Evolutionary conservation across 2,888 invertebrate genomes (phyloP), one percentile per base, ranked within the genome.

Genomic region (Caenorhabditis sp.): DNA sequence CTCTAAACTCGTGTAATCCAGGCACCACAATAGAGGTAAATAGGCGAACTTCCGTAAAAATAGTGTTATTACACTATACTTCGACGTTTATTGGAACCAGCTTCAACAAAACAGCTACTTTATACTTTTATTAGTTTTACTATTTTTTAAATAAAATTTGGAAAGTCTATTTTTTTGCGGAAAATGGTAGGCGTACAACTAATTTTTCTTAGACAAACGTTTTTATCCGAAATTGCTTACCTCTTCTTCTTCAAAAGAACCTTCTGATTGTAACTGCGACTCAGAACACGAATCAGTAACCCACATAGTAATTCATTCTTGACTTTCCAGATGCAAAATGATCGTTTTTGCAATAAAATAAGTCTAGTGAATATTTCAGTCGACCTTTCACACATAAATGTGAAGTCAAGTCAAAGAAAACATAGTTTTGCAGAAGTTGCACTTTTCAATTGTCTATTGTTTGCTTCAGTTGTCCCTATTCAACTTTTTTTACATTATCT

Each of bases 211-310:
- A 26, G 28, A 26, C 1, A 58, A 24, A 58, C 18, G 9, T 32
- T 32, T 18, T 2, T 18, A 11, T 37, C 9, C 26, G n/a, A n/a
- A 55, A 24, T 40, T 47, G 77, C 76, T 71, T 28, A 82, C 82
- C 70, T 82, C 72, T 47, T 72, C 82, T 18, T 68, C 50, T 47
- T n/a, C n/a, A n/a, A 77, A 71, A 55, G 76, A 82, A 62, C 32
- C 40, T 76, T 81, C 82, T 20, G 80, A 76, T 26, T 62, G 77
- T 22, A 58, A 37, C 61, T 82, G 82, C 28, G 82, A 82, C 58
- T 82, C 82, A 64, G 82, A 82, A 58, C 82, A 71, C 13, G 82
- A 82, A 51, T 82, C 82, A 64, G 24, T 58, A 11, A 82, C 82
- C 82, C 82, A 82, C 82, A 82, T 82, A 55, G 55, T 68, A 47